A percentile compares a stretch with the other conserved stretches of the same genome.
Conservation (phyloP, 2,113 vertebrate genomes). For the Octodon degus region DNA sequence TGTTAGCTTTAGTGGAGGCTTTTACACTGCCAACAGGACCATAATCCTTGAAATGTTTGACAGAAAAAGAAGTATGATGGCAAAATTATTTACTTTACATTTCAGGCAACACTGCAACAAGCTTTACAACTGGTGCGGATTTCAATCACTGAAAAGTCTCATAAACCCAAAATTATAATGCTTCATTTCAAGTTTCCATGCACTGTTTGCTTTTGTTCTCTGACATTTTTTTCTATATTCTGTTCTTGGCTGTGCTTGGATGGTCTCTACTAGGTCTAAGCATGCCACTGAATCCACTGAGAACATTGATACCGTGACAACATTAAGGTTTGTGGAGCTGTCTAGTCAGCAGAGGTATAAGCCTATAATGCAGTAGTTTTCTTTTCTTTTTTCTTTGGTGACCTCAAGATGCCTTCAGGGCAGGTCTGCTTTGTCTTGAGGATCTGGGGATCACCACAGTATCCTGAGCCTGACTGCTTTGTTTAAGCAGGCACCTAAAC, state of each 20-base stretch:
- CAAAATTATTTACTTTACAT: conserved; percentile 59
- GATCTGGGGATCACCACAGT: no score
- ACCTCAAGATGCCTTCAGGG: no score
- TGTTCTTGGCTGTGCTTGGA: not conserved
- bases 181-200: not conserved
- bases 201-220: not conserved
- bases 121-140: not conserved
- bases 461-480: no score
- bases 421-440: no score
- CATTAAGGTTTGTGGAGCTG: not conserved
- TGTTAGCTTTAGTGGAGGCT: conserved; percentile 14
- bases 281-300: not conserved
- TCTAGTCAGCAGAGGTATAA: not conserved
- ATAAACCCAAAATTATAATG: not conserved
- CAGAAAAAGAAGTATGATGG: not conserved
- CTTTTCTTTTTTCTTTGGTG: no score
- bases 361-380: no score
- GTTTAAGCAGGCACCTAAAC: no score
- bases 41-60: conserved; percentile 27
- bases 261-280: not conserved
- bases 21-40: conserved; percentile 43
- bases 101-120: conserved; percentile 60
- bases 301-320: not conserved
- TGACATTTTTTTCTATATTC: not conserved
- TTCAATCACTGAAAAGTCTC: conserved; percentile 41